Percentiles rank a stretch among this genome's conserved stretches.
phyloP scores from a whole-genome alignment of 2,113 vertebrate genomes.

The Enhydra lutris region DNA sequence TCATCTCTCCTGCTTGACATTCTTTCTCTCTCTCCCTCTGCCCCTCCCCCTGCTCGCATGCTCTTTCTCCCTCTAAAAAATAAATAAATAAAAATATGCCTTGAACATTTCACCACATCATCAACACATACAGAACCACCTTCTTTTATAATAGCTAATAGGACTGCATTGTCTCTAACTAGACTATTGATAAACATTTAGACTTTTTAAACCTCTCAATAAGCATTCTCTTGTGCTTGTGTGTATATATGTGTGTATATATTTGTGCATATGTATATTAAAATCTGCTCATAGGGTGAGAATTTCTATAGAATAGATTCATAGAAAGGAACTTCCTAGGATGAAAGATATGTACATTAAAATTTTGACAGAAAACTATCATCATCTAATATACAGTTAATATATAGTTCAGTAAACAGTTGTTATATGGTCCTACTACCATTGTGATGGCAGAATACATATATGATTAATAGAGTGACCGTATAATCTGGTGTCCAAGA shows the following conservation, averaged over 20 bases:
- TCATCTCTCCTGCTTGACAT: not conserved
- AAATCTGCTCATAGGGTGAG: not conserved
- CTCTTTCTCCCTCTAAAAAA: not conserved
- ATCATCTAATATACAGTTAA: not conserved
- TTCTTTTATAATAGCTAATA: not conserved
- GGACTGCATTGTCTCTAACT: not conserved
- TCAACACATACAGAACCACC: not conserved
- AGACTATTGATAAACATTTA: not conserved
- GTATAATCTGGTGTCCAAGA: not conserved
- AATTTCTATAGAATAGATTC: conserved; percentile 15
- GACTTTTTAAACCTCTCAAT: not conserved
- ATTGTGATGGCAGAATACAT: not conserved
- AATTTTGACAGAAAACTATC: conserved; percentile 14
- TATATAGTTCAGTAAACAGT: not conserved
- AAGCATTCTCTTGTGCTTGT: not conserved
- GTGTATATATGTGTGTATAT: not conserved
- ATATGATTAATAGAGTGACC: not conserved
- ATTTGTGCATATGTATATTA: not conserved
- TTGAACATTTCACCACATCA: conserved; percentile 15
- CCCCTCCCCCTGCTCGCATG: not conserved
- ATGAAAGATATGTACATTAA: not conserved
- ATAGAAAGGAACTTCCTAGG: not conserved
- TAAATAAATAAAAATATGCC: not conserved
- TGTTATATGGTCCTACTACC: not conserved
- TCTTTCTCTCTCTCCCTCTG: not conserved